Base-by-base conservation (phyloP, 2,888 invertebrate species). In the Oligia strigilis region DNA sequence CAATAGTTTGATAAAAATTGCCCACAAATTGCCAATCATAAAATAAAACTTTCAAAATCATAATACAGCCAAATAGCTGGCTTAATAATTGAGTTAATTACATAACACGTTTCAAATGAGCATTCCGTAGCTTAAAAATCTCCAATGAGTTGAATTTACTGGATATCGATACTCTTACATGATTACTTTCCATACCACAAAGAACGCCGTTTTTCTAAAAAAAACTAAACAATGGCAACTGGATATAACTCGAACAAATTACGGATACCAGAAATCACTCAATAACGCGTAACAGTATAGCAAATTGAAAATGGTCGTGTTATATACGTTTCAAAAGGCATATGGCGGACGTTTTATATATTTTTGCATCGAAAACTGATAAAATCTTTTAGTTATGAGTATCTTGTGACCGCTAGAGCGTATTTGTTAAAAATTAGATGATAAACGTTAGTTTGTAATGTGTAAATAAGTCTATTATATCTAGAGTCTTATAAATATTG, bases 301-400 rank as follows among this genome's bases (percentile, higher is more conserved):
- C 77, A 85, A 82, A 85, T 87, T 73, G 14, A 88, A 93, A 88
- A 94, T 93, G 81, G 87, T 89, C 86, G 92, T 83, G 77, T 93
- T 93, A 93, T 93, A 95, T 93, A 96, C 94, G 95, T 96, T 95
- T 95, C 96, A 96, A 96, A 97, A 97, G 96, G 97, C 97, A 97
- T 97, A 97, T 97, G 97, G 97, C 97, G 97, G 97, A 97, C 96
- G 96, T 97, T 97, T 97, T 97, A 97, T 97, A 97, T 97, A 96
- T 97, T 97, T 97, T 97, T 97, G 97, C 97, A 97, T 96, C 93
- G 95, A 96, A 97, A 97, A 96, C 95, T 96, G 96, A 96, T 96
- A 96, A 97, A 97, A 97, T 97, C 95, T 97, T 97, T 97, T 97
- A 97, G 97, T 96, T 97, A 97, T 97, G 97, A 96, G 93, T 96